Percentiles rank a stretch among this genome's conserved stretches.
phyloP scores from a whole-genome alignment of 2,797 vertebrate genomes.

The Pelochelys cantorii region DNA sequence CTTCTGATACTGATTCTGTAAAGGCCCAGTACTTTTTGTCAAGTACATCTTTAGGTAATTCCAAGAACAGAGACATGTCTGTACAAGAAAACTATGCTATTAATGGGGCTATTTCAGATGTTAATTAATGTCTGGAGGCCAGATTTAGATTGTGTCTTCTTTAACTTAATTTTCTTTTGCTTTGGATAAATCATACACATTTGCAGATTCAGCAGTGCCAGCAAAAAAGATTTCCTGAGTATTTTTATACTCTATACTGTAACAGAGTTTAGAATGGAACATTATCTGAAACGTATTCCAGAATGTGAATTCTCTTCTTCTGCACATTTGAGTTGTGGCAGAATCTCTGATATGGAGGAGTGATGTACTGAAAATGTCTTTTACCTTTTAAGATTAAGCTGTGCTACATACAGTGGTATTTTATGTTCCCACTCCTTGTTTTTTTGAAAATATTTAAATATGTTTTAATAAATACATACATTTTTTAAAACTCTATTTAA shows the following conservation, averaged over 20 bases:
- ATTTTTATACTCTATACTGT: background rate
- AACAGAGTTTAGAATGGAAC: background rate
- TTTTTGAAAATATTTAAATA: background rate
- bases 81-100: background rate
- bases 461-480: background rate
- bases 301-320: background rate
- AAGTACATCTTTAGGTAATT: background rate
- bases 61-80: background rate
- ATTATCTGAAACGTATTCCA: background rate
- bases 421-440: background rate
- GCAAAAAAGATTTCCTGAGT: background rate
- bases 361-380: background rate
- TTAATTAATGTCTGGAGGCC: too few species aligned
- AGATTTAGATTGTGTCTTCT: background rate
- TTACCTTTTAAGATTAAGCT: background rate
- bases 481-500: background rate
- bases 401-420: background rate
- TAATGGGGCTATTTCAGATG: background rate
- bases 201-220: background rate
- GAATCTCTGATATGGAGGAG: background rate
- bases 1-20: too few species aligned
- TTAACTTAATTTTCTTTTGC: background rate
- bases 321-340: background rate
- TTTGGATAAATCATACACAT: background rate
- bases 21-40: background rate